Evolutionary conservation across 37 sponge, comb jelly and placozoan species (phyloP).

Genomic region (Amphimedon queenslandica): DNA sequence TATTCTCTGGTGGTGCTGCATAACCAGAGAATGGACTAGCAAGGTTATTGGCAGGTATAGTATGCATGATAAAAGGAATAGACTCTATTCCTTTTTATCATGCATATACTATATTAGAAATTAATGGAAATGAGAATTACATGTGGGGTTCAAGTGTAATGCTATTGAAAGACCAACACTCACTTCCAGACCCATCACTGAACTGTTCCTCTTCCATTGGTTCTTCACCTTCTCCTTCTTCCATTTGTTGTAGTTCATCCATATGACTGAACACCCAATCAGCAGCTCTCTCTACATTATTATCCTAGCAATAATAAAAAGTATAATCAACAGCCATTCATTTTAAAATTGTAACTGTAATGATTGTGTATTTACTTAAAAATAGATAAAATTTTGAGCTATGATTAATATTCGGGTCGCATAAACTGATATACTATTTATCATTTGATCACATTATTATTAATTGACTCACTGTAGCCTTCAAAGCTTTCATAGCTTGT

Average conservation of each 20-base stretch:
- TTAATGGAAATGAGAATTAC: too few species aligned
- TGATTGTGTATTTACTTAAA: too few species aligned
- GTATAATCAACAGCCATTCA: neutral
- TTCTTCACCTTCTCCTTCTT: slow-evolving; percentile 17
- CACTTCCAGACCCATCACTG: slow-evolving; percentile 64
- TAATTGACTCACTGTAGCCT: slow-evolving; percentile 46
- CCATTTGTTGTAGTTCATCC: slow-evolving; percentile 62
- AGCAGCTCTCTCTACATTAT: slow-evolving; percentile 84
- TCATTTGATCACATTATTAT: neutral
- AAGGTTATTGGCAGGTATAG: too few species aligned
- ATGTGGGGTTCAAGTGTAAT: too few species aligned
- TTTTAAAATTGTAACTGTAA: too few species aligned
- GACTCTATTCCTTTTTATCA: too few species aligned
- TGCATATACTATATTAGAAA: too few species aligned
- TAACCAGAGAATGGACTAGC: too few species aligned
- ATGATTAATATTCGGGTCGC: neutral
- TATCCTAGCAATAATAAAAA: slow-evolving; percentile 28
- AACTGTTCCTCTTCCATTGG: neutral
- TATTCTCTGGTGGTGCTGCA: too few species aligned
- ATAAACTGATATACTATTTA: neutral
- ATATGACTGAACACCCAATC: slow-evolving; percentile 91
- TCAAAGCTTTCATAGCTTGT: slow-evolving; percentile 69
- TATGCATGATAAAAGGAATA: too few species aligned
- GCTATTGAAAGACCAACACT: too few species aligned
- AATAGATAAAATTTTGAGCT: neutral